Conservation (phyloP, 2,113 vertebrate genomes). For the Gymnorhina tibicen region DNA sequence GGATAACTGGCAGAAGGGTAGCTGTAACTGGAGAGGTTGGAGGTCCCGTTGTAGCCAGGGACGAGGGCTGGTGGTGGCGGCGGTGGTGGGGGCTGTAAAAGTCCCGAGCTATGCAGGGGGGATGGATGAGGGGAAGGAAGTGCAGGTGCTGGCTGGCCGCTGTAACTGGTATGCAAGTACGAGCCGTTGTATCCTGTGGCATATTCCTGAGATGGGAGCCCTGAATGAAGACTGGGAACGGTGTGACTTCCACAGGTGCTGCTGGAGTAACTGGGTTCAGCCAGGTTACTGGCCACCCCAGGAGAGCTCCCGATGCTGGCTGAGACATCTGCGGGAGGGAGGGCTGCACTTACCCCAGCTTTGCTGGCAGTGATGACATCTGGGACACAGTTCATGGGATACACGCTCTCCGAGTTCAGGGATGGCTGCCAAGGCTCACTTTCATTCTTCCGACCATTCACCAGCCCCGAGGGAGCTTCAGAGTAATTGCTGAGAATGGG, state of each 20-base stretch:
- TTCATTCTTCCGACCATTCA: constrained; percentile 94
- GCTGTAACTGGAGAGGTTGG: constrained; percentile 93
- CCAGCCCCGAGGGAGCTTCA: constrained; percentile 84
- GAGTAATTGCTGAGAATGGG: constrained; percentile 91
- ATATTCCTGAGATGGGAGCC: constrained; percentile 98
- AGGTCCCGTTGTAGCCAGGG: constrained; percentile 93
- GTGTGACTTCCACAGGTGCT: constrained; percentile 95
- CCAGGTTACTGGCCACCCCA: constrained; percentile 91
- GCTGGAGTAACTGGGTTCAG: constrained; percentile 92
- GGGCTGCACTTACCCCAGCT: constrained; percentile 89
- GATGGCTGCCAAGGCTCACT: constrained; percentile 90
- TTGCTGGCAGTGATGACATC: constrained; percentile 94
- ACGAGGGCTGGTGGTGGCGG: constrained; percentile 87
- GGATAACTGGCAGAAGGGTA: constrained; percentile 92
- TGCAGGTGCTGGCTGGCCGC: constrained; percentile 88
- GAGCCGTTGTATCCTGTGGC: constrained; percentile 92
- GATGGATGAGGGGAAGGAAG: constrained; percentile 95
- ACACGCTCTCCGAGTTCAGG: constrained; percentile 86
- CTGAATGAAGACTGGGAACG: constrained; percentile 89
- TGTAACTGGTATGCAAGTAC: constrained; percentile 94
- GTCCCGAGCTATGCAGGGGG: constrained; percentile 92
- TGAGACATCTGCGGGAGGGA: constrained; percentile 90
- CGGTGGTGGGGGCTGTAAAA: constrained; percentile 88
- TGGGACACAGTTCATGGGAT: constrained; percentile 95
- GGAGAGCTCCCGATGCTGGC: constrained; percentile 93